phyloP scores from a whole-genome alignment of 2,888 invertebrate species.

The Tridacna crocea region DNA sequence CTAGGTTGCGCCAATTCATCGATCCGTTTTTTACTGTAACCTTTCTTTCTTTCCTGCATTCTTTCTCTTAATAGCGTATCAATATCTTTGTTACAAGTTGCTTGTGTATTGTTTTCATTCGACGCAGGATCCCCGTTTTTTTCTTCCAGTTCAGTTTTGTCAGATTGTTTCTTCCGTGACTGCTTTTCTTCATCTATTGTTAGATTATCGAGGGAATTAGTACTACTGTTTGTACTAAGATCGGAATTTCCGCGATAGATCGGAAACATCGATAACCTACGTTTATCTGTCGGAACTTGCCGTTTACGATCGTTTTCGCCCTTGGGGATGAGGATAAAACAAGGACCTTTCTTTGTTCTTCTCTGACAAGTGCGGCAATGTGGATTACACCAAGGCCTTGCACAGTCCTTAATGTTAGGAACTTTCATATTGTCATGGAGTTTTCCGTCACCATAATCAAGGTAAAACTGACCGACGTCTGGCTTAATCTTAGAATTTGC shows the following conservation, averaged over 20 bases:
- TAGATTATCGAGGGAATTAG: not conserved
- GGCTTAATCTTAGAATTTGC: not conserved
- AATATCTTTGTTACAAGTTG: not conserved
- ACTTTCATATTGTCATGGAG: constrained; percentile 56
- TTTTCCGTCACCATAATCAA: constrained; percentile 60
- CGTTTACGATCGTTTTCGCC: constrained; percentile 39
- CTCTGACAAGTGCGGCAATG: constrained; percentile 62
- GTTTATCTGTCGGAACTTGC: constrained; percentile 34
- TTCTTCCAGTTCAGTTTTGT: not conserved
- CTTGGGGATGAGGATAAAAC: constrained; percentile 64
- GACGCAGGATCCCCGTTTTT: not conserved
- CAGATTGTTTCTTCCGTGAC: not conserved
- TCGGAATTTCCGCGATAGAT: constrained; percentile 23
- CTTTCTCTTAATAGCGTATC: constrained; percentile 14
- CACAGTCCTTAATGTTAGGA: constrained; percentile 64
- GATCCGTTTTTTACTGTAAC: constrained; percentile 49
- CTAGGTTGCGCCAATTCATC: constrained; percentile 57
- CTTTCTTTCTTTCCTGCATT: constrained; percentile 26
- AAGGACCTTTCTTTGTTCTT: constrained; percentile 59
- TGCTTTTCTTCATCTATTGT: not conserved
- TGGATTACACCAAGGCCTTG: constrained; percentile 65
- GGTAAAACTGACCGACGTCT: constrained; percentile 33
- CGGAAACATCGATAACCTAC: constrained; percentile 44
- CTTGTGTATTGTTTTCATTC: not conserved
- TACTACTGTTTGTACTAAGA: not conserved